Evolutionary conservation across 2,888 invertebrate species (phyloP).

Genomic region (Dasysyrphus tricinctus): DNA sequence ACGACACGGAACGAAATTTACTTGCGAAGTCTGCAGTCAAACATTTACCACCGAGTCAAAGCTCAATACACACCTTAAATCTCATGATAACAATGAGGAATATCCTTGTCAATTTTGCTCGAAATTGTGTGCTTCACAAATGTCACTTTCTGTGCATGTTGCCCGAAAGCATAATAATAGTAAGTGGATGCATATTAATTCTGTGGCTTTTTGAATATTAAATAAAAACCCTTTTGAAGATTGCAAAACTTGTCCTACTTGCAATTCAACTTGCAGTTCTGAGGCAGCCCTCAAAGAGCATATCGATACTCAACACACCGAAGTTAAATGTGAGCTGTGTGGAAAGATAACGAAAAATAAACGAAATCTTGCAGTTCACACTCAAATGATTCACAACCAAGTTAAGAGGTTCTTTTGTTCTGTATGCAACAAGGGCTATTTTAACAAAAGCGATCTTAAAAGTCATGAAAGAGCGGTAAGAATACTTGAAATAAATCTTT

Average conservation of each 20-base stretch:
- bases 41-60: slow-evolving; percentile 75
- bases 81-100: slow-evolving; percentile 59
- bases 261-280: slow-evolving; percentile 78
- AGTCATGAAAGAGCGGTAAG: slow-evolving; percentile 78
- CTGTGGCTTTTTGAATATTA: slow-evolving; percentile 74
- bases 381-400: slow-evolving; percentile 80
- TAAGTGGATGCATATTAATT: slow-evolving; percentile 67
- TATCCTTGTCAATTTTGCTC: slow-evolving; percentile 81
- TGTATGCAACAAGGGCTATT: slow-evolving; percentile 81
- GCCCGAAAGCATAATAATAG: slow-evolving; percentile 82
- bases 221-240: slow-evolving; percentile 54
- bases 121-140: slow-evolving; percentile 79
- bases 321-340: slow-evolving; percentile 79
- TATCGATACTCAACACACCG: slow-evolving; percentile 78
- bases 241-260: slow-evolving; percentile 77
- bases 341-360: slow-evolving; percentile 79
- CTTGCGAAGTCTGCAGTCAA: slow-evolving; percentile 50
- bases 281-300: slow-evolving; percentile 79
- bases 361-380: slow-evolving; percentile 79
- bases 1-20: slow-evolving; percentile 45
- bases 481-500: neutral
- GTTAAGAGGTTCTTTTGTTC: slow-evolving; percentile 80
- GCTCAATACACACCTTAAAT: slow-evolving; percentile 44
- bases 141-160: slow-evolving; percentile 82
- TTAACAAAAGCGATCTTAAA: slow-evolving; percentile 80